A percentile compares a stretch with the other conserved stretches of the same genome.
Conservation (phyloP, 2,888 invertebrate species). For the Clistopyga incitator region DNA sequence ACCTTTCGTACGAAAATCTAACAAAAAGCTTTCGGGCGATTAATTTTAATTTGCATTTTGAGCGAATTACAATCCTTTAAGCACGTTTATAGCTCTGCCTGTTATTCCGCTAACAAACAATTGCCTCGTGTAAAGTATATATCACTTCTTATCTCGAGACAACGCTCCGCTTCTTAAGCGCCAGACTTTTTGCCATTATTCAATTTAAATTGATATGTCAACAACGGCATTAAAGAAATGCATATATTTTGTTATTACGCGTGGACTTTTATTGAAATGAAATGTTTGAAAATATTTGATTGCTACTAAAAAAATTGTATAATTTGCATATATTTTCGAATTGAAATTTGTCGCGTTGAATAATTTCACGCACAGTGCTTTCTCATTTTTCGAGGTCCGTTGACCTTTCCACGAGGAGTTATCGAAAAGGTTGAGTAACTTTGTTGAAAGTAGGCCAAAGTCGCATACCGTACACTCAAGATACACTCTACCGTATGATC, state of each 20-base stretch:
- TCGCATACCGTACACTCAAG: neutral
- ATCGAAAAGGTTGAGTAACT: conserved; percentile 38
- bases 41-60: neutral
- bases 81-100: too few relatives aligned
- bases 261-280: too few relatives aligned
- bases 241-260: too few relatives aligned
- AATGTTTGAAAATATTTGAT: neutral
- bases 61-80: neutral
- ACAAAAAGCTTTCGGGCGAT: neutral
- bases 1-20: conserved; percentile 13
- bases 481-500: neutral
- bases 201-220: too few relatives aligned
- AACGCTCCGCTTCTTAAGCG: too few relatives aligned
- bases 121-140: too few relatives aligned
- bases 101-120: too few relatives aligned
- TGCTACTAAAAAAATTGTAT: neutral
- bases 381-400: neutral
- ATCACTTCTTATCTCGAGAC: too few relatives aligned
- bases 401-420: conserved; percentile 26
- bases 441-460: conserved; percentile 11
- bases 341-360: neutral
- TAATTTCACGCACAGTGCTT: neutral
- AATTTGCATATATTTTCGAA: neutral
- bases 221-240: too few relatives aligned
- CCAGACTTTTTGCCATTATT: too few relatives aligned